These are phyloP conservation scores for Parotocinclus haroldoi DNA, from an alignment of 2,797 vertebrate genomes.

Conservation along the genomic window DNA sequence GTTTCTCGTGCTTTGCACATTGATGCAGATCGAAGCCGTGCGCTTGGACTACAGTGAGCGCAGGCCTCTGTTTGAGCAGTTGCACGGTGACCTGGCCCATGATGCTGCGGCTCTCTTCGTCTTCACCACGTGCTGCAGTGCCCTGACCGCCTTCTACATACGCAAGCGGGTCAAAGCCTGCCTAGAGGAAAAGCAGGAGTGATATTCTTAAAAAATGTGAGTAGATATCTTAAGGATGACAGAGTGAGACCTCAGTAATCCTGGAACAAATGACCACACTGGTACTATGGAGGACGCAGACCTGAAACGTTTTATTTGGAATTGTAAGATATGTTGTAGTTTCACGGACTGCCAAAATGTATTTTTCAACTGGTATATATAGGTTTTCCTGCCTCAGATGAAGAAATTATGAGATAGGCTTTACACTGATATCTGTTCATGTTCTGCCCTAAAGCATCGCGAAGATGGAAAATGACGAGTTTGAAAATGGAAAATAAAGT, in stretches of 20 bases:
- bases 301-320: background rate
- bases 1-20: slow-evolving; percentile 85
- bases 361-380: slow-evolving; percentile 36
- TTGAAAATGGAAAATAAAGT: too few relatives aligned
- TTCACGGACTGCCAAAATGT: slow-evolving; percentile 63
- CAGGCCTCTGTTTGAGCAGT: slow-evolving; percentile 76
- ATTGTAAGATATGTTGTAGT: slow-evolving; percentile 41
- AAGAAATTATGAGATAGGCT: too few relatives aligned
- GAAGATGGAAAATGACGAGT: too few relatives aligned
- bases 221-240: slow-evolving; percentile 38
- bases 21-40: slow-evolving; percentile 89
- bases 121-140: slow-evolving; percentile 80
- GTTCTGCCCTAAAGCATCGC: too few relatives aligned
- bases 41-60: slow-evolving; percentile 83
- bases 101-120: slow-evolving; percentile 84
- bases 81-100: slow-evolving; percentile 79
- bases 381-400: slow-evolving; percentile 17
- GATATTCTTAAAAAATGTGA: background rate
- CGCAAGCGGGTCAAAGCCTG: slow-evolving; percentile 73
- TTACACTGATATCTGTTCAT: too few relatives aligned
- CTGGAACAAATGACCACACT: slow-evolving; percentile 24
- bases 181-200: slow-evolving; percentile 73
- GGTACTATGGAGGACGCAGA: slow-evolving; percentile 41
- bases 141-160: slow-evolving; percentile 82
- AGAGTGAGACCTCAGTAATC: too few relatives aligned